Percentiles rank a stretch among this genome's conserved stretches.
These are phyloP conservation scores for Thryonomys swinderianus DNA, from an alignment of 2,113 vertebrate genomes.

Conservation along the genomic window DNA sequence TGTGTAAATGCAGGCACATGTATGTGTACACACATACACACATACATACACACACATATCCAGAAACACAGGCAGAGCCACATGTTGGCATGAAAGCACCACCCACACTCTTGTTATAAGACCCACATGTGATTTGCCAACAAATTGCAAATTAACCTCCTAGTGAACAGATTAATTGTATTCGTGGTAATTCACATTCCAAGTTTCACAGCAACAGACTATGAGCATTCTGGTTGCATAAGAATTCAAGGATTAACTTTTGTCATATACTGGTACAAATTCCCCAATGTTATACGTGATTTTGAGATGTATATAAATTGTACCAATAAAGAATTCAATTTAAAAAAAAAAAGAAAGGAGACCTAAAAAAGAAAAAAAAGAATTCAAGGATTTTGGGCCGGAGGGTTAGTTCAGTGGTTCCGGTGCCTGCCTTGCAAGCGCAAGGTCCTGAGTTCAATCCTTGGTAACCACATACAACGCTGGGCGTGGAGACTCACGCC, in stretches of 20 bases:
- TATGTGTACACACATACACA: accelerated
- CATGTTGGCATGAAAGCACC: constrained; percentile 68
- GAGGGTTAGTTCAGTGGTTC: no score
- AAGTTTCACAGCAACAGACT: constrained; percentile 83
- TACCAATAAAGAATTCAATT: no score
- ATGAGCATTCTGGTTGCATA: constrained; percentile 78
- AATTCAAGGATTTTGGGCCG: no score
- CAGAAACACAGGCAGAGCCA: constrained; percentile 62
- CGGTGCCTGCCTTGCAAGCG: no score
- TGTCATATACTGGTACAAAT: no score
- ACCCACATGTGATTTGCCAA: constrained; percentile 82
- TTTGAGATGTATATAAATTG: no score
- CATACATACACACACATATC: neutral
- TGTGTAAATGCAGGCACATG: neutral
- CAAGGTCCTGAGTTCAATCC: no score
- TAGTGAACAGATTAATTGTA: constrained; percentile 83
- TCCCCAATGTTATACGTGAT: no score
- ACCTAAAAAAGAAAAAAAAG: no score
- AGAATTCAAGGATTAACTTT: constrained; percentile 80
- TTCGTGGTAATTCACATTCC: constrained; percentile 80
- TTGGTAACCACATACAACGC: no score
- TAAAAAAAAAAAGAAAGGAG: no score
- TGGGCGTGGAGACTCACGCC: no score
- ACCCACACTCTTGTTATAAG: constrained; percentile 80
- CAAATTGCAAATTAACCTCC: constrained; percentile 83